A percentile compares a stretch with the other conserved stretches of the same genome.
phyloP scores from a whole-genome alignment of 92 coral and sea anemone species.

The Parazoanthus darwini region DNA sequence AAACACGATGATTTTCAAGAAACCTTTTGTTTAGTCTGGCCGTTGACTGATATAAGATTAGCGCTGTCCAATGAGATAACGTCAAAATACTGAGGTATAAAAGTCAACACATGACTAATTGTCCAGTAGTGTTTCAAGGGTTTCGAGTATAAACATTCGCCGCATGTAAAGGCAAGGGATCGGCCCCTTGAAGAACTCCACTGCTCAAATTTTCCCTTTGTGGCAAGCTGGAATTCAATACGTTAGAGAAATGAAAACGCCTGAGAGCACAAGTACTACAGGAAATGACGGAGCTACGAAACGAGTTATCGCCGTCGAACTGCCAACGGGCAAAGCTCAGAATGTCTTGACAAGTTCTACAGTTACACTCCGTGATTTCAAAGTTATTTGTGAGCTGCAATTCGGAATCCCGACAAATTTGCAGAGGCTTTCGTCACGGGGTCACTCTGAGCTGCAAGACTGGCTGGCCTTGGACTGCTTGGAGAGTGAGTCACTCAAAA shows the following conservation, averaged over 20 bases:
- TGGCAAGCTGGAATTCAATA: neutral
- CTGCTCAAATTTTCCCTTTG: neutral
- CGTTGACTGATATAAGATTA: slow-evolving; percentile 26
- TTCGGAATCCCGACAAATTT: slow-evolving; percentile 73
- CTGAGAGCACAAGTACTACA: neutral
- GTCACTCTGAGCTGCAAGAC: slow-evolving; percentile 63
- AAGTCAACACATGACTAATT: slow-evolving; percentile 14
- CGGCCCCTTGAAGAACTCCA: neutral
- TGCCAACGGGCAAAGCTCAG: slow-evolving; percentile 64
- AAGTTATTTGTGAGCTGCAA: slow-evolving; percentile 63
- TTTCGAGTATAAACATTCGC: neutral
- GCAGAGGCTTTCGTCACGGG: slow-evolving; percentile 53
- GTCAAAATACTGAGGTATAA: slow-evolving; percentile 29
- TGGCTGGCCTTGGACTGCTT: slow-evolving; percentile 38
- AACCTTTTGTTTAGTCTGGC: neutral
- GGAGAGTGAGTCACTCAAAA: slow-evolving; percentile 38
- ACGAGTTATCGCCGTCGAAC: slow-evolving; percentile 38
- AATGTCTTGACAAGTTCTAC: slow-evolving; percentile 43
- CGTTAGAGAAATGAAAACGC: slow-evolving; percentile 11
- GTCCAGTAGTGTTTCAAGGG: neutral
- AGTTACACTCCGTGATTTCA: slow-evolving; percentile 64
- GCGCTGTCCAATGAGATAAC: slow-evolving; percentile 21
- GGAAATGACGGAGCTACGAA: neutral
- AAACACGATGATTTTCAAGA: neutral
- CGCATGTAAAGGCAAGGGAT: neutral